Evolutionary conservation across 2,797 vertebrate species (phyloP), one percentile per base, ranked within the genome.

Genomic region (Labroides dimidiatus): DNA sequence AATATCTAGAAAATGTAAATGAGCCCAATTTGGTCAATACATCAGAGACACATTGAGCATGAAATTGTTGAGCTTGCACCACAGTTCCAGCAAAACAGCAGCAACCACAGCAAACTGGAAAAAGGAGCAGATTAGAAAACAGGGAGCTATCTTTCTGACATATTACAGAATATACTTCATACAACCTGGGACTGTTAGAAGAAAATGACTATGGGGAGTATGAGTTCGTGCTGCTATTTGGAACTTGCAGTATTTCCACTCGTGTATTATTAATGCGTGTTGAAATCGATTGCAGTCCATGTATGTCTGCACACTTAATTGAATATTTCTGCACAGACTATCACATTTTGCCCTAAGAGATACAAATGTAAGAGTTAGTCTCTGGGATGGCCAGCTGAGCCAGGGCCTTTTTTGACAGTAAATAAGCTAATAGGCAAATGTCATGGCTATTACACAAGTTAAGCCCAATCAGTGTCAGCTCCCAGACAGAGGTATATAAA

Each of bases 401-500:
- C 42, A 2, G 53, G 59, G 64, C 63, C 61, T 79, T 66, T 77
- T 79, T 82, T 83, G 85, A 90, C 82, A 87, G 85, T 89, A 87
- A 90, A 93, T 89, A 90, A 92, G 85, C 81, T 90, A 78, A 91
- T 87, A 81, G 83, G 80, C 81, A 87, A 92, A 90, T 88, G 84
- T 83, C 86, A 82, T 70, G 78, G 72, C 61, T 84, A 72, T 89
- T 91, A 92, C 92, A 91, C 89, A 80, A 92, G 83, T 81, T 85
- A 86, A 79, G 64, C 66, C 73, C 52, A 52, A 91, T 92, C 78
- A 80, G 93, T 91, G 87, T 84, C 87, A 77, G 77, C 85, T 84
- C 77, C 45, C 4, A 37, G 52, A 69, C 72, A 63, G 84, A 74
- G 81, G 80, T 85, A 87, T 87, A 91, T 89, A 89, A 85, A 93